Base-by-base conservation (phyloP, 2,888 invertebrate genomes). In the Chrysolina americana region DNA sequence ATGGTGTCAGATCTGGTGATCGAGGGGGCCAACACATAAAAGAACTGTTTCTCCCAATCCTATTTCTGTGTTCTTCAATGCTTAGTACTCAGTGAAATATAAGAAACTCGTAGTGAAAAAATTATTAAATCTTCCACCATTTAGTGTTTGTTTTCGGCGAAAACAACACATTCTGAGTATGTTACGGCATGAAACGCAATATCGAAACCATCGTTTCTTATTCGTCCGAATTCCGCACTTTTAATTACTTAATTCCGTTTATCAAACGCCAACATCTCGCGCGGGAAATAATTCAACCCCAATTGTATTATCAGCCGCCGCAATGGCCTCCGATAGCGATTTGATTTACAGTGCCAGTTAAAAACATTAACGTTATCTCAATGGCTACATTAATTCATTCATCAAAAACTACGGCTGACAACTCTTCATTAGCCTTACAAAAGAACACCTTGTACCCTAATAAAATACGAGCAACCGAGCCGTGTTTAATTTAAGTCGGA, bases 401-500 rank as follows among this genome's bases (percentile, higher is more conserved):
- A 70, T 74, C 70, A 74, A 74, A 63, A 68, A 48, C 65, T 41
- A 47, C 50, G 70, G 68, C 73, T 68, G 73, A 76, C 73, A 76
- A 71, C 68, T n/a, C 70, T 73, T 73, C 68, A 76, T 76, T 76
- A 76, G 76, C 70, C 65, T 73, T 68, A 73, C 76, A 71, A 72
- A 75, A 65, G 71, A 78, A 75, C 78, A 76, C 75, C 76, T 77
- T 80, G 78, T 80, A 79, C 79, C 76, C 80, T 82, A 82, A 84
- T 83, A 81, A 84, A 84, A 83, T 83, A 84, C 82, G 84, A 82
- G 81, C 81, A 82, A 79, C 81, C 83, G 85, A 85, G 68, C 70
- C 85, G 85, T 85, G 86, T 86, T 86, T 85, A 74, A 77, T 83
- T 83, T 84, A 84, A 85, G 86, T 84, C 86, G 86, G 85, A 86